Percentiles rank a stretch among this genome's conserved stretches.
These are phyloP conservation scores for Cydia amplana DNA, from an alignment of 1,140 invertebrate genomes.

Conservation along the genomic window DNA sequence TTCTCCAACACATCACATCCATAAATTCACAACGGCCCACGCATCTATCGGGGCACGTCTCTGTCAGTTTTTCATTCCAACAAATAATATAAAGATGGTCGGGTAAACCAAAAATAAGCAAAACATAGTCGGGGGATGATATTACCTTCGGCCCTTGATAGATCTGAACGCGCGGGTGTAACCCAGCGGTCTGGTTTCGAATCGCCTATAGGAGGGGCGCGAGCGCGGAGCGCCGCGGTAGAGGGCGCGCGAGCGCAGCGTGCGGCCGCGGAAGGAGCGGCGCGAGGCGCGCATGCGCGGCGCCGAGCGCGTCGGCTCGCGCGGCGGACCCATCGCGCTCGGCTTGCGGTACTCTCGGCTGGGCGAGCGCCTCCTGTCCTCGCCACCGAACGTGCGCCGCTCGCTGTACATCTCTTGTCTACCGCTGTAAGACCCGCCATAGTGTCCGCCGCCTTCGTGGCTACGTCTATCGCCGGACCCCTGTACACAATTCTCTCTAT, in stretches of 20 bases:
- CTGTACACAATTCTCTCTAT: constrained; percentile 78
- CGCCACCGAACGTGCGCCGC: constrained; percentile 68
- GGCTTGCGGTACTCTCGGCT: constrained; percentile 75
- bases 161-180: constrained; percentile 69
- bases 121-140: constrained; percentile 41
- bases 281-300: constrained; percentile 64
- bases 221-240: constrained; percentile 71
- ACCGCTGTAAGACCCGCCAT: constrained; percentile 71
- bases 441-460: constrained; percentile 76
- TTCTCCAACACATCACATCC: constrained; percentile 9
- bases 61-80: constrained; percentile 20
- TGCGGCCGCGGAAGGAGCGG: constrained; percentile 73
- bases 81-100: constrained; percentile 12
- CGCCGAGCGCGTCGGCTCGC: constrained; percentile 58
- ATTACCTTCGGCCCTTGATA: constrained; percentile 74
- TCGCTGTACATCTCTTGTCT: constrained; percentile 76
- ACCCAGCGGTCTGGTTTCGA: constrained; percentile 61
- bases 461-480: constrained; percentile 78
- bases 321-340: constrained; percentile 72
- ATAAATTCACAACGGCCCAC: not conserved
- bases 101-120: constrained; percentile 48
- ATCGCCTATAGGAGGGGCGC: constrained; percentile 64
- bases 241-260: constrained; percentile 66
- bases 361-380: constrained; percentile 72
- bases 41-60: not conserved